Evolutionary conservation across 1,140 invertebrate species (phyloP), one percentile per base, ranked within the genome.

Genomic region (Pseudomyrmex gracilis): DNA sequence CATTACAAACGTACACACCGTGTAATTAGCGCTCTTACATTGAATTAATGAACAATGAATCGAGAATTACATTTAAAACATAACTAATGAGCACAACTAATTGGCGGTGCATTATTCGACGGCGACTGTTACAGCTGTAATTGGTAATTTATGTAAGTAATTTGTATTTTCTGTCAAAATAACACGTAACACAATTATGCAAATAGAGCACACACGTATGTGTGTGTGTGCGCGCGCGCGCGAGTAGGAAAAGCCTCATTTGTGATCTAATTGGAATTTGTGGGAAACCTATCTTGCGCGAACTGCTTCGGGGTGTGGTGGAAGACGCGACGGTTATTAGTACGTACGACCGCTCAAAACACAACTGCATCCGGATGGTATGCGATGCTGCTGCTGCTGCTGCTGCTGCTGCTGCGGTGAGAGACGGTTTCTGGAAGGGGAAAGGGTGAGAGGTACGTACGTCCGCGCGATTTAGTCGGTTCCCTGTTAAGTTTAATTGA

Each of bases 401-500:
- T 34, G 34, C 34, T 34, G 2, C 34, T 34, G 34, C 34, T 34
- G 57, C 22, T 53, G 63, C 63, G 57, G 45, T 45, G 43, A 71
- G 58, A 34, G 34, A 34, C 34, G 58, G 55, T 53, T 43, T 43
- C 22, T 34, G 34, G 66, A 34, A 22, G 1, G 17, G 24, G 12
- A 20, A 13, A 2, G 12, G 53, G n/a, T 9, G 60, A 43, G 34
- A 76, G 60, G 22, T 15, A 53, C 20, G 8, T 12, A 60, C 51
- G 55, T 66, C 63, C 34, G 66, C 15, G 4, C 20, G 76, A 70
- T 70, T 71, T 70, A 80, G 53, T 71, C 58, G 43, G 43, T 58
- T 70, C 66, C 12, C 76, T 70, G 76, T 80, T 70, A 80, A 80
- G 76, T 80, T 80, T 80, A 80, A 80, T 80, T 71, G 76, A 80